Base-by-base conservation (phyloP, 2,888 invertebrate genomes). In the Eulithis testata region DNA sequence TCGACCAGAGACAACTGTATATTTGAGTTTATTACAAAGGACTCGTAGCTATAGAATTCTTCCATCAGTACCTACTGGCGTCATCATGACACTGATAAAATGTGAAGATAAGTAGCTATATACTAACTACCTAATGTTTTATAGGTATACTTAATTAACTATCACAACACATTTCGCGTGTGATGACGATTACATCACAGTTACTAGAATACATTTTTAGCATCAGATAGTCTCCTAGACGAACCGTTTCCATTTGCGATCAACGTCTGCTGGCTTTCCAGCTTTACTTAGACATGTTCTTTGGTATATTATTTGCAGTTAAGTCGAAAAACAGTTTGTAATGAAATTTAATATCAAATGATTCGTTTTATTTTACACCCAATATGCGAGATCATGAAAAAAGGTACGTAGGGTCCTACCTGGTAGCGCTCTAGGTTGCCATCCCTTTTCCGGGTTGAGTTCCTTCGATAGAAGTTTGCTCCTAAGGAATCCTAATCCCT, bases 291-390 rank as follows among this genome's bases (percentile, higher is more conserved):
- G 82, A 84, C 84, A 82, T 84, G 82, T 86, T 88, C 83, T 87
- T 87, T 85, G 87, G 84, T 90, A 87, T 90, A 88, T 90, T 83
- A 88, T 89, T 91, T 92, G 90, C 90, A 88, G 86, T 87, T 87
- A 90, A 91, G 87, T 88, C 82, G 85, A 86, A 85, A 84, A 89
- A 89, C 83, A 87, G 86, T 93, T 92, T 92, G 88, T 90, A 92
- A 92, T 91, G 91, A 93, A 93, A 91, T 91, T 91, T 92, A 86
- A 21, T 91, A 93, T 85, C 84, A 88, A 89, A 88, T 83, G 82
- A 71, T 61, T 65, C 69, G 81, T 87, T 88, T 88, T 74, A 80
- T 78, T 86, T 77, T 14, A 49, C 47, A 43, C 12, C 21, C 56
- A 3, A 11, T 43, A 47, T 51, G 21, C 11, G 21, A 31, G 31